Evolutionary conservation across 2,888 invertebrate genomes (phyloP).

Genomic region (Crossocerus cetratus): DNA sequence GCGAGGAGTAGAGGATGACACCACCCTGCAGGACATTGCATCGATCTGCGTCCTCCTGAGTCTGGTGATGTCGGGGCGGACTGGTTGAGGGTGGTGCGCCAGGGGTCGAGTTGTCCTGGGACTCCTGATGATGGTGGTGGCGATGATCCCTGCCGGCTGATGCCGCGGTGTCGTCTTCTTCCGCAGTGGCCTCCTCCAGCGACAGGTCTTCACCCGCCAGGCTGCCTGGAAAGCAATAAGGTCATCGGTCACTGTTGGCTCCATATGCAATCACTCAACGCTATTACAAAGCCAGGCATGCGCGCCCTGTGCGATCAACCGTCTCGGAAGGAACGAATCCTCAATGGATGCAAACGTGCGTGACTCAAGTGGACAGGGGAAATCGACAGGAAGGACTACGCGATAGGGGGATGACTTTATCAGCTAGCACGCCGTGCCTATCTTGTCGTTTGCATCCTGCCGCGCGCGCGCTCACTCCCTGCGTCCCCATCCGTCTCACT

Average conservation of each 20-base stretch:
- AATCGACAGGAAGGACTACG: conserved; percentile 65
- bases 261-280: not conserved
- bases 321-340: not conserved
- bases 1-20: conserved; percentile 73
- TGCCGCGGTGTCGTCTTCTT: conserved; percentile 74
- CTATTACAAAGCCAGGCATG: not conserved
- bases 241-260: conserved; percentile 40
- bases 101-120: conserved; percentile 56
- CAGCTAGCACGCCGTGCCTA: conserved; percentile 56
- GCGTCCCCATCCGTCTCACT: too few relatives aligned
- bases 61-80: conserved; percentile 68
- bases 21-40: conserved; percentile 73
- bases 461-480: conserved; percentile 30
- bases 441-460: conserved; percentile 70
- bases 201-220: conserved; percentile 89
- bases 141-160: conserved; percentile 75
- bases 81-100: conserved; percentile 62
- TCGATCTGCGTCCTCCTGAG: conserved; percentile 70
- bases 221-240: conserved; percentile 82
- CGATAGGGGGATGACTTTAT: conserved; percentile 66
- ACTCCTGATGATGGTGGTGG: conserved; percentile 73
- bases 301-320: not conserved
- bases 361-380: conserved; percentile 9
- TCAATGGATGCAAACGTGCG: conserved; percentile 17
- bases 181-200: conserved; percentile 79